These are phyloP conservation scores for Cheirogaleus major DNA, from an alignment of 2,797 vertebrate species.

Conservation along the genomic window DNA sequence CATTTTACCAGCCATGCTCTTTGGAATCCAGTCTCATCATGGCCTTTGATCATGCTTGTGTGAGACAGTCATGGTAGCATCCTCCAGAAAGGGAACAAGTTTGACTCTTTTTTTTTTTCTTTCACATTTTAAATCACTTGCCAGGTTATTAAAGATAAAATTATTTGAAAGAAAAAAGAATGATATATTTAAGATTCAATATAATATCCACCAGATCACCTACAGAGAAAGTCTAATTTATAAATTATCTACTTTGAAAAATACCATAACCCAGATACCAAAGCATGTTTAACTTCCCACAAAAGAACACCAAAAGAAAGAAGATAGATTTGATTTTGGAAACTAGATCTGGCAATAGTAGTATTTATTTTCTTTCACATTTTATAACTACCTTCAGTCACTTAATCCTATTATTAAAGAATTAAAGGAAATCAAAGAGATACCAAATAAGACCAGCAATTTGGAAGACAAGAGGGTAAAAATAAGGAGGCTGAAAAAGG, in stretches of 20 bases:
- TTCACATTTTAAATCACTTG: not conserved
- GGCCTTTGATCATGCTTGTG: not conserved
- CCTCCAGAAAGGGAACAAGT: not conserved
- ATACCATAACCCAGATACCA: not conserved
- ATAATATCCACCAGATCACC: not conserved
- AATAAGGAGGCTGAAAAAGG: not conserved
- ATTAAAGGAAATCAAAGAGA: slow-evolving; percentile 35
- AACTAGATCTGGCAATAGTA: not conserved
- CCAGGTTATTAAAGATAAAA: slow-evolving; percentile 67
- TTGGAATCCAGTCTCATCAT: not conserved
- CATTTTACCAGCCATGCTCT: not conserved
- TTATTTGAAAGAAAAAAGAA: slow-evolving; percentile 31
- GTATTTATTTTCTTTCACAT: not conserved
- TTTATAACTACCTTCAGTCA: slow-evolving; percentile 8
- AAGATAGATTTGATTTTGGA: not conserved
- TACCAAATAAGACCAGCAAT: not conserved
- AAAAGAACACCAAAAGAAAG: not conserved
- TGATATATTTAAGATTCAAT: not conserved
- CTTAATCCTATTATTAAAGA: not conserved
- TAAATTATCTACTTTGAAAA: slow-evolving; percentile 36
- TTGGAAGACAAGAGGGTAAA: not conserved
- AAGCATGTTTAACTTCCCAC: not conserved
- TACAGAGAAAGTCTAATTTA: slow-evolving; percentile 3
- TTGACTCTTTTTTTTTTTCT: not conserved
- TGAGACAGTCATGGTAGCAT: not conserved